Evolutionary conservation across 2,113 vertebrate genomes (phyloP).

Genomic region (Leptocoma aspasia): DNA sequence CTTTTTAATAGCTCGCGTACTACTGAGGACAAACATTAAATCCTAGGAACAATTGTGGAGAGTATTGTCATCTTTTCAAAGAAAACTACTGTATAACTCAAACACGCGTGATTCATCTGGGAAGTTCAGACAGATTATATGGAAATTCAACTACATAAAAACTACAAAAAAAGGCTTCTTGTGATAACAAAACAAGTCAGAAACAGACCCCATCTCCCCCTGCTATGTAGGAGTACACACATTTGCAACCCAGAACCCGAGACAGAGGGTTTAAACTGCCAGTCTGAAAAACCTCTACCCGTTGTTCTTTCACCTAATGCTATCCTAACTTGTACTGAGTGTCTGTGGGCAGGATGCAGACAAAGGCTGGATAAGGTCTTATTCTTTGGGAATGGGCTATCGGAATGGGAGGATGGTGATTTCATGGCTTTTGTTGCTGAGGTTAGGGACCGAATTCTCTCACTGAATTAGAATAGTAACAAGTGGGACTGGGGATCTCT

Average conservation of each 20-base stretch:
- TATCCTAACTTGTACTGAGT: neutral
- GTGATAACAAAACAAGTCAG: neutral
- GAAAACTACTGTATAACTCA: neutral
- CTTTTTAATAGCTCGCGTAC: rapidly evolving
- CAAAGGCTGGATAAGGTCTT: slow-evolving; percentile 82
- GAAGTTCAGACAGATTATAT: neutral
- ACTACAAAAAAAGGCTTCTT: neutral
- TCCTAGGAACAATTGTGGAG: neutral
- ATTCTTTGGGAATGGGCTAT: slow-evolving; percentile 73
- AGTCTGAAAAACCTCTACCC: neutral
- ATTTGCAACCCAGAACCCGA: neutral
- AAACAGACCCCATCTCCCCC: neutral
- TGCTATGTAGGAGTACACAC: neutral
- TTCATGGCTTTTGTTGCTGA: slow-evolving; percentile 87
- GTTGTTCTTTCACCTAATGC: neutral
- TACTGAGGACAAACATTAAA: neutral
- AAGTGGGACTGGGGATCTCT: slow-evolving; percentile 83
- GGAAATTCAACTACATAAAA: neutral
- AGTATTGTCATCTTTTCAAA: neutral
- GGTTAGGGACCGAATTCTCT: slow-evolving; percentile 85
- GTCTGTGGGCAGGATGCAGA: slow-evolving; percentile 63
- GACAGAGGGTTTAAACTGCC: neutral
- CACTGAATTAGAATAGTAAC: slow-evolving; percentile 84
- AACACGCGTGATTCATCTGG: neutral
- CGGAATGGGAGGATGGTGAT: slow-evolving; percentile 78